Base-by-base conservation (phyloP, 2,888 invertebrate species). In the Melanostoma scalare region DNA sequence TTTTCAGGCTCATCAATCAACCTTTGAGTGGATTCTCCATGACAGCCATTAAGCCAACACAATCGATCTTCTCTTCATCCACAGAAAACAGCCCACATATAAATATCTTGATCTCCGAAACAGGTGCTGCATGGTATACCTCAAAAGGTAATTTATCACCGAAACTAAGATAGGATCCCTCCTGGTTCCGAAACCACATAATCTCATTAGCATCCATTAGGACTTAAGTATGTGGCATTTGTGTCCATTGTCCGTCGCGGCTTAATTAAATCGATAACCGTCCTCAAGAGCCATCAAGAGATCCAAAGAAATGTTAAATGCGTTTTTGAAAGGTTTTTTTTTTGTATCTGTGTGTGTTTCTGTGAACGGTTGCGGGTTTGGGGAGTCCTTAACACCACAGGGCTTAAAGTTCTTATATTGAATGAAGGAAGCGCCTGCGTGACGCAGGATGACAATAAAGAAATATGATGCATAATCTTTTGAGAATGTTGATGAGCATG, bases 201-300 rank as follows among this genome's bases (percentile, higher is more conserved):
- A 84, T 84, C 84, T 84, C 79, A 84, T 84, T 84, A 84, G 84
- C 84, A 79, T 84, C 84, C 84, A 84, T 84, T 84, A 84, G 79
- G 84, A 79, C 74, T 65, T 84, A 84, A 84, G 84, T 78, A 75
- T 75, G 65, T 79, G 69, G 84, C 79, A 71, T 84, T 84, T 78
- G 74, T 84, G 79, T 60, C 74, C 84, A 78, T 84, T 84, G 79
- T 79, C 40, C 1, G 20, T 20, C 84, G 84, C 74, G 84, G 71
- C 84, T 79, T 84, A 84, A 84, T 84, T 84, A 84, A 84, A 79
- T 71, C 79, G 79, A 84, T 84, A 79, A 79, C 69, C 79, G 67
- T 71, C 60, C 79, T 9, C 31, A 20, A 20, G 42, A 30, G 6
- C 9, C 20, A 40, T 10, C 50, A 3, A 2, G 48, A 53, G 73